Evolutionary conservation across 2,113 vertebrate species (phyloP).

Genomic region (Pipa parva): DNA sequence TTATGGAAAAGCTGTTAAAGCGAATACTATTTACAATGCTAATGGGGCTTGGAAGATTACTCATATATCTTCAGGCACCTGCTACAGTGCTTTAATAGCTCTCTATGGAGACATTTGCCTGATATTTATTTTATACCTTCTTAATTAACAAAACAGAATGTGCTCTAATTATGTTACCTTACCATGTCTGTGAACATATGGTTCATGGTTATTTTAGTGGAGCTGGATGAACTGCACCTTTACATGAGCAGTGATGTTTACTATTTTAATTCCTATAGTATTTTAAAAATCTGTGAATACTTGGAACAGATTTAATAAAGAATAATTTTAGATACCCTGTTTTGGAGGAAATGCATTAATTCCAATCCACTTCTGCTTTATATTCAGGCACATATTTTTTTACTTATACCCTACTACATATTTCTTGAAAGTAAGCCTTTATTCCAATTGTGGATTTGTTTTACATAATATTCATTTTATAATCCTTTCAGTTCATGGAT

Average conservation of each 20-base stretch:
- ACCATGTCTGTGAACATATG: slow-evolving; percentile 26
- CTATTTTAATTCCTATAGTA: neutral
- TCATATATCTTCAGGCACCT: slow-evolving; percentile 26
- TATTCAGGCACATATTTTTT: too few species aligned
- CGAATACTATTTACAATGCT: slow-evolving; percentile 8
- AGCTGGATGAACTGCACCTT: neutral
- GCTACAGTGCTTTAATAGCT: slow-evolving; percentile 15
- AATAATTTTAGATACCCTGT: neutral
- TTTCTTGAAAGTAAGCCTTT: too few species aligned
- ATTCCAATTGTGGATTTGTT: too few species aligned
- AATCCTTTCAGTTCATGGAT: too few species aligned
- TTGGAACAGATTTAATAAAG: neutral
- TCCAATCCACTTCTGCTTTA: too few species aligned
- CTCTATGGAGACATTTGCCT: slow-evolving; percentile 17
- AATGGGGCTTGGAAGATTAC: neutral
- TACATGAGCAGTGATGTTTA: neutral
- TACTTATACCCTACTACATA: too few species aligned
- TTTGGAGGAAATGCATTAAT: neutral
- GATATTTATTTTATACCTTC: slow-evolving; percentile 29
- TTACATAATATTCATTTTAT: too few species aligned
- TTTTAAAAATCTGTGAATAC: too few species aligned
- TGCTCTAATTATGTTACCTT: slow-evolving; percentile 14
- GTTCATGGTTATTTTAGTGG: slow-evolving; percentile 3
- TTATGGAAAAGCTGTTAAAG: slow-evolving; percentile 2
- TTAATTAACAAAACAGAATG: slow-evolving; percentile 30